Conservation (phyloP, 2,888 invertebrate genomes). For the Eremobia ochroleuca region DNA sequence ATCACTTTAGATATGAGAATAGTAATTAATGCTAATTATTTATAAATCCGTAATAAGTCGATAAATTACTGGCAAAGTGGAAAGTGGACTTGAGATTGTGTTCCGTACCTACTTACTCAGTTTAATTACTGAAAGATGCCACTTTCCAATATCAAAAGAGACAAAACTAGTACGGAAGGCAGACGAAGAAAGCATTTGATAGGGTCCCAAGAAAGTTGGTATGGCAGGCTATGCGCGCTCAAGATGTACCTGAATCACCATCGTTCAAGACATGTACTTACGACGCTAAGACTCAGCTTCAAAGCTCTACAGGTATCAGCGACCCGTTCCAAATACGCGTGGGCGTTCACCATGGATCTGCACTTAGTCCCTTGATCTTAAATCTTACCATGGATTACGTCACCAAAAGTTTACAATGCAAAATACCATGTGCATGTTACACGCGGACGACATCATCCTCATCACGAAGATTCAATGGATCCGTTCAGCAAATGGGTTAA, state of each 20-base stretch:
- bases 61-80: not conserved
- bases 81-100: not conserved
- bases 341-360: not conserved
- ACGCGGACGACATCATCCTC: not conserved
- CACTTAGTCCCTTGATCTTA: not conserved
- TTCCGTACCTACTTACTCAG: not conserved
- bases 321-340: not conserved
- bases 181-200: not conserved
- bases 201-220: not conserved
- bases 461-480: not conserved
- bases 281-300: not conserved
- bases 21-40: conserved; percentile 34
- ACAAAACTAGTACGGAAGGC: too few relatives aligned
- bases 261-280: not conserved
- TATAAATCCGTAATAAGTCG: conserved; percentile 1
- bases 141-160: too few relatives aligned
- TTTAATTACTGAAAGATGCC: too few relatives aligned
- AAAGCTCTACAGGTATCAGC: not conserved
- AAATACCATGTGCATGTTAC: not conserved
- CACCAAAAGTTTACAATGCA: not conserved
- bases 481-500: not conserved
- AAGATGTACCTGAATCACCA: not conserved
- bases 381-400: not conserved
- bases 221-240: not conserved
- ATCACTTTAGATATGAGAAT: conserved; percentile 19